Evolutionary conservation across 2,888 invertebrate genomes (phyloP), one percentile per base, ranked within the genome.

Genomic region (Philereme vetulata): DNA sequence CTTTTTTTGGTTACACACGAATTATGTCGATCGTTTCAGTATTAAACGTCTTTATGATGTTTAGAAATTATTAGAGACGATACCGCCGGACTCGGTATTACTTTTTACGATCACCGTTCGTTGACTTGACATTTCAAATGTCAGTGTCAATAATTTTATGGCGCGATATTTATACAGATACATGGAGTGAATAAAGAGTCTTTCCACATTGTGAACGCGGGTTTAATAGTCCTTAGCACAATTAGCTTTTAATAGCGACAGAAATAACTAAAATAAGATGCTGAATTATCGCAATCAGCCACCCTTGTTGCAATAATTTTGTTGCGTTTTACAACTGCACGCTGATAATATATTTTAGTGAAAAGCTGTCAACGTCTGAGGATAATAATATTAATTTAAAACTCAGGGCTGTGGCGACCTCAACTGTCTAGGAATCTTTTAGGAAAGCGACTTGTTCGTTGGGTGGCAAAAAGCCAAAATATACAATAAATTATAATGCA

Each of bases 251-350:
- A 84, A 83, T 80, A 80, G 82, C 73, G 71, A 70, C 77, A 42
- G 58, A 58, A 62, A 58, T 62, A 58, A 55, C 85, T 82, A 82
- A 87, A 88, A 86, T 86, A 86, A 86, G 78, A 82, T 74, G 76
- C 68, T 85, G 82, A 86, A 87, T 86, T 81, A 83, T 84, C 75
- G 80, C 86, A 80, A 84, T 82, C 82, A 64, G 61, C 51, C 60
- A 62, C 64, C 60, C 65, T 66, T 68, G 68, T 61, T 58, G 70
- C 70, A 65, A 69, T 69, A 71, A 68, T 69, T 67, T 60, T 60
- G 65, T 67, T 66, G 68, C 65, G 56, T 60, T 70, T 68, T 67
- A 66, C 65, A 64, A 51, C 67, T 62, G 63, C 64, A 62, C 48
- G 49, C 60, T 53, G 52, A 52, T 60, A 38, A 67, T 69, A 44